A percentile compares a stretch with the other conserved stretches of the same genome.
These are phyloP conservation scores for Solenopsis invicta DNA, from an alignment of 1,140 invertebrate genomes.

Conservation along the genomic window DNA sequence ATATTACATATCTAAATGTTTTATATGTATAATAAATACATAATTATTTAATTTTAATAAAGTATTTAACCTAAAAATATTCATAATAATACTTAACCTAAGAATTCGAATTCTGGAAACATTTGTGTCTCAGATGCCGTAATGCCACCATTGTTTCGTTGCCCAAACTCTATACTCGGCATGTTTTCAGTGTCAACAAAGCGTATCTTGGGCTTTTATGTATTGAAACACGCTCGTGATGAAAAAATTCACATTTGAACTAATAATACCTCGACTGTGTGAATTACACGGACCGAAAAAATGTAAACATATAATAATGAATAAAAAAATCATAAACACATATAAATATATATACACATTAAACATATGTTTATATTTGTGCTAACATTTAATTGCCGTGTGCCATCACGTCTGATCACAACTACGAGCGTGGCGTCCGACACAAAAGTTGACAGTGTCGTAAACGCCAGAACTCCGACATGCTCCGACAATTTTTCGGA, in stretches of 20 bases:
- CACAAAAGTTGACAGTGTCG: too few relatives aligned
- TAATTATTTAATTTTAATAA: neutral
- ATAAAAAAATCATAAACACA: neutral
- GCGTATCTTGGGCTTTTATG: neutral
- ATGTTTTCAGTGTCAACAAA: neutral
- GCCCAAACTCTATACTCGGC: conserved; percentile 28
- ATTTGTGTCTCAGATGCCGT: conserved; percentile 71
- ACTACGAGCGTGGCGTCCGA: too few relatives aligned
- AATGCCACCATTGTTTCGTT: conserved; percentile 56
- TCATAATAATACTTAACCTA: conserved; percentile 69
- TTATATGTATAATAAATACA: neutral
- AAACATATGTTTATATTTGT: neutral
- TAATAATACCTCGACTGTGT: neutral
- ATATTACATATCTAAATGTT: neutral
- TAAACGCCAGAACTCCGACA: too few relatives aligned
- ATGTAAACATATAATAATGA: neutral
- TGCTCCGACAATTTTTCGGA: too few relatives aligned
- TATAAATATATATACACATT: neutral
- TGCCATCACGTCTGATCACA: too few relatives aligned
- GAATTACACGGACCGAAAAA: neutral
- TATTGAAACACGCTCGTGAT: neutral
- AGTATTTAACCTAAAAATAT: neutral
- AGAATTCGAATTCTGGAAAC: conserved; percentile 77
- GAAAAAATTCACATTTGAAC: neutral
- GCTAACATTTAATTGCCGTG: neutral